Percentiles rank a stretch among this genome's conserved stretches.
Evolutionary conservation across 2,113 vertebrate species (phyloP).

Genomic region (Sceloporus tristichus): DNA sequence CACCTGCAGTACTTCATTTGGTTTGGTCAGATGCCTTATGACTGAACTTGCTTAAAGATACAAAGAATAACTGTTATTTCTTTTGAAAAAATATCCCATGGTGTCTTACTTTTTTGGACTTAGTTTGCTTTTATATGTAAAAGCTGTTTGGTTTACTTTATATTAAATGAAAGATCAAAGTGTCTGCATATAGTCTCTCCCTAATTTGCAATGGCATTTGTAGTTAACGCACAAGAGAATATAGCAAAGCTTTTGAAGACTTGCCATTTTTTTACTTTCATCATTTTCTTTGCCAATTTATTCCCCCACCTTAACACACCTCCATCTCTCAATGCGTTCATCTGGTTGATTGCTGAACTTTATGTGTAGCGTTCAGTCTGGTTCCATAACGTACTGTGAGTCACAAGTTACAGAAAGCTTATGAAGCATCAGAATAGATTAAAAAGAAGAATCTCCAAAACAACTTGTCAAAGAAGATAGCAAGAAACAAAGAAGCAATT

Average conservation of each 20-base stretch:
- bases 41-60: slow-evolving; percentile 6
- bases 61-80: neutral
- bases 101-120: neutral
- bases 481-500: neutral
- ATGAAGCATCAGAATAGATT: neutral
- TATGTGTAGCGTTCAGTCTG: slow-evolving; percentile 15
- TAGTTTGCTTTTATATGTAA: slow-evolving; percentile 22
- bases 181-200: neutral
- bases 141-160: neutral
- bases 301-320: neutral
- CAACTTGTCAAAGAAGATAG: neutral
- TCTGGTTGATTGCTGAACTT: slow-evolving; percentile 28
- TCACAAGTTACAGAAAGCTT: slow-evolving; percentile 21
- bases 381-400: neutral
- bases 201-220: slow-evolving; percentile 12
- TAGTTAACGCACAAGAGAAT: slow-evolving; percentile 30
- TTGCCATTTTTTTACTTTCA: slow-evolving; percentile 35
- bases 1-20: neutral
- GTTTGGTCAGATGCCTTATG: neutral
- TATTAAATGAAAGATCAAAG: slow-evolving; percentile 16
- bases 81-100: slow-evolving; percentile 9
- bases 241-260: neutral
- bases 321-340: slow-evolving; percentile 26
- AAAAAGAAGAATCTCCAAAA: neutral
- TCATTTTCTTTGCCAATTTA: slow-evolving; percentile 18